phyloP scores from a whole-genome alignment of 2,797 vertebrate genomes.

The Sebastes vulpes region DNA sequence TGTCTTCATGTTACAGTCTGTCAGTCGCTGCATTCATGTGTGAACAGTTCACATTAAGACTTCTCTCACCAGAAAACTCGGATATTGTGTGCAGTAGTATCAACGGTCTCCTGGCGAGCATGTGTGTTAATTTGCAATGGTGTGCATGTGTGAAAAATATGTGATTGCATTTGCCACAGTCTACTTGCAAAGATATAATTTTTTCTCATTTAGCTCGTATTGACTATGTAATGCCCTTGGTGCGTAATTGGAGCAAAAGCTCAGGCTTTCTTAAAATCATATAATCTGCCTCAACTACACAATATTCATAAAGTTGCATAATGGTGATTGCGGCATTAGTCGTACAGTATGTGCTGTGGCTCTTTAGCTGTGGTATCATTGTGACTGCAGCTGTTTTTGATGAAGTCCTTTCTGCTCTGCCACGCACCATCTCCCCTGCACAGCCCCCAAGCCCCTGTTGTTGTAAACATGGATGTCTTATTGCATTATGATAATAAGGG shows the following conservation, averaged over 20 bases:
- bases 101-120: constrained; percentile 2
- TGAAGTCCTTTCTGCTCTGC: constrained; percentile 48
- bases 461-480: constrained; percentile 69
- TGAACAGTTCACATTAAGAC: constrained; percentile 45
- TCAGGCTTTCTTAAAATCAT: neutral
- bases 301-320: constrained; percentile 9
- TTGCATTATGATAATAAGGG: constrained; percentile 66
- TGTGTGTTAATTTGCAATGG: constrained; percentile 8
- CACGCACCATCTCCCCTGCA: constrained; percentile 30
- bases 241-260: constrained; percentile 7
- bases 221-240: constrained; percentile 6
- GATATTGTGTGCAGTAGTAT: constrained; percentile 22
- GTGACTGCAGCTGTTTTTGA: constrained; percentile 47
- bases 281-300: constrained; percentile 2
- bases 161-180: constrained; percentile 6
- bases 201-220: constrained; percentile 3
- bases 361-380: constrained; percentile 19
- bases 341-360: neutral
- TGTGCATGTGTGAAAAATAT: constrained; percentile 28
- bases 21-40: constrained; percentile 34
- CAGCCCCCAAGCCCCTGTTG: constrained; percentile 42
- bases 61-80: constrained; percentile 31
- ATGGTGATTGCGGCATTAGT: constrained; percentile 17
- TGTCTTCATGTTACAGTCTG: constrained; percentile 49
- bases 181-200: neutral